Percentiles rank a stretch among this genome's conserved stretches.
Evolutionary conservation across 92 coral and sea anemone species (phyloP).

Genomic region (Chrysogorgia sp.): DNA sequence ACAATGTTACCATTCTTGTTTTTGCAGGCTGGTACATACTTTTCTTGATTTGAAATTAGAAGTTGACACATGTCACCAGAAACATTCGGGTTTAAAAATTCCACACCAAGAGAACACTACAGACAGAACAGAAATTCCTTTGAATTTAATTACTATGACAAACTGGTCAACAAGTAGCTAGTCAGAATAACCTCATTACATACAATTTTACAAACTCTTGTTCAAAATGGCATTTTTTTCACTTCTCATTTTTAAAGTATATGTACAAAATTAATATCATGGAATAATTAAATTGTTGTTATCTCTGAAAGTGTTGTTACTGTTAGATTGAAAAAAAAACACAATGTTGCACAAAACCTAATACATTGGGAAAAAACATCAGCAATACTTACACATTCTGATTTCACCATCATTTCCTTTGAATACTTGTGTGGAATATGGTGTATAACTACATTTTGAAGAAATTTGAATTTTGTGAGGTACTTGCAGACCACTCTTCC

Average conservation of each 20-base stretch:
- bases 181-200: no score
- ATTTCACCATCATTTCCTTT: conserved; percentile 47
- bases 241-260: no score
- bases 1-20: conserved; percentile 19
- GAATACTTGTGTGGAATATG: conserved; percentile 51
- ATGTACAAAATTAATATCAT: conserved; percentile 1
- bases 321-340: not conserved
- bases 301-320: not conserved
- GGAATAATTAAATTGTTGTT: not conserved
- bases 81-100: conserved; percentile 54
- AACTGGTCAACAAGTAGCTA: no score
- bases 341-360: not conserved
- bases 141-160: not conserved
- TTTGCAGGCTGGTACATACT: conserved; percentile 45
- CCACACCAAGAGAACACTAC: conserved; percentile 58
- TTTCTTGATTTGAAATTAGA: conserved; percentile 41
- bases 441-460: conserved; percentile 29
- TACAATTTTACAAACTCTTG: no score
- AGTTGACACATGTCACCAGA: conserved; percentile 58
- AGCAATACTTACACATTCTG: conserved; percentile 46
- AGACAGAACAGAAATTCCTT: conserved; percentile 20
- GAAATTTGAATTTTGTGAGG: conserved; percentile 39
- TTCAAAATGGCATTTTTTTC: no score
- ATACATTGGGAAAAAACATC: not conserved
- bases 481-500: conserved; percentile 29